Conservation (phyloP, 2,888 invertebrate species). For the Tanytarsus gracilentus region DNA sequence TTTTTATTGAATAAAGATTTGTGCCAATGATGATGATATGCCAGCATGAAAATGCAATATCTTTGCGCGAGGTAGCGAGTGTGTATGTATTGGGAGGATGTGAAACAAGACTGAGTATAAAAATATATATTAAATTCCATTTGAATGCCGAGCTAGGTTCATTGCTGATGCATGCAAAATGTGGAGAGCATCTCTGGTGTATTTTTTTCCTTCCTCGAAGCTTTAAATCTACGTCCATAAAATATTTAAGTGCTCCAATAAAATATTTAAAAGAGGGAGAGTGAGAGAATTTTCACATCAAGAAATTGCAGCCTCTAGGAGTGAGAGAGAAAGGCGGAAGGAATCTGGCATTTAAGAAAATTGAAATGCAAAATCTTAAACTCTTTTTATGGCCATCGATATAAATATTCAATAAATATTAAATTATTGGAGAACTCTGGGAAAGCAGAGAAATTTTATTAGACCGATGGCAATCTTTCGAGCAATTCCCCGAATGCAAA, state of each 20-base stretch:
- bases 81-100: too few relatives aligned
- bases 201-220: not conserved
- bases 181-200: not conserved
- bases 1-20: slow-evolving; percentile 25
- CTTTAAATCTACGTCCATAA: slow-evolving; percentile 24
- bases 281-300: slow-evolving; percentile 1
- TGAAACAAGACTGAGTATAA: not conserved
- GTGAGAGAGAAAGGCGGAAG: too few relatives aligned
- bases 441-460: not conserved
- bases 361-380: slow-evolving; percentile 24
- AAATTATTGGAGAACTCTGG: slow-evolving; percentile 13
- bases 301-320: too few relatives aligned
- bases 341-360: slow-evolving; percentile 26
- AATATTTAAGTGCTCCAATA: slow-evolving; percentile 26
- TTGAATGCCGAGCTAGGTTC: not conserved
- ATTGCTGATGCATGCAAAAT: slow-evolving; percentile 17
- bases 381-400: slow-evolving; percentile 20
- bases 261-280: slow-evolving; percentile 12
- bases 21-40: slow-evolving; percentile 20
- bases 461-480: not conserved
- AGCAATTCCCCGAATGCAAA: too few relatives aligned
- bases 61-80: too few relatives aligned
- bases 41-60: not conserved
- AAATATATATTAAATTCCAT: slow-evolving; percentile 15
- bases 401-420: slow-evolving; percentile 26